Evolutionary conservation across 2,888 invertebrate genomes (phyloP), one percentile per base, ranked within the genome.

Genomic region (Sericinus montela): DNA sequence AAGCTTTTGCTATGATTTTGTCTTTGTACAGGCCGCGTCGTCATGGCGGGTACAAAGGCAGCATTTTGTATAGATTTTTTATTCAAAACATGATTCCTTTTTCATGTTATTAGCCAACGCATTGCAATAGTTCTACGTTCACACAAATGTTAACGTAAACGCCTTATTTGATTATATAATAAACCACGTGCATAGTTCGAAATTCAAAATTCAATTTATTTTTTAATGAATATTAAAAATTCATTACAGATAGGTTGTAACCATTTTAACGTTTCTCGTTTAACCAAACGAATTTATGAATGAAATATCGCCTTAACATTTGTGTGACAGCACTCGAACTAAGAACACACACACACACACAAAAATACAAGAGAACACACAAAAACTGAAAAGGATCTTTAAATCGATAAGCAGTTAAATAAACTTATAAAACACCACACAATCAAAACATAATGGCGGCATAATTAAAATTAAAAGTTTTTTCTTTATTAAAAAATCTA

Each of bases 21-120:
- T 8, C 8, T 23, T 11, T 14, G 11, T 11, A 45, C 6, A 8
- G 25, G 38, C 42, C 48, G 43, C 43, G 43, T 32, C 23, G 42
- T 42, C 42, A 14, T 30, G 38, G 48, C 42, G 42, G 48, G 13
- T 35, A 32, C 23, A 30, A 5, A 32, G 3, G 28, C 15, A 23
- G 23, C 1, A 11, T 32, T 19, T 43, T n/a, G 15, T 35, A 11
- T 10, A 13, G 30, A 1, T 25, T 14, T 25, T 16, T 10, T 13
- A 25, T n/a, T 14, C 25, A 7, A 23, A 38, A 16, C 28, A 36
- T 36, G 36, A 44, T 38, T 32, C 6, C 10, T 25, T 25, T 23
- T 37, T 16, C 11, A n/a, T 25, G 42, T 25, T 30, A 25, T 39
- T 39, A 30, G 38, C 39, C 16, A 43, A 44, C 10, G 28, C 28